Conservation (phyloP, 2,888 invertebrate species). For the Hydroisotoma schaefferi region DNA sequence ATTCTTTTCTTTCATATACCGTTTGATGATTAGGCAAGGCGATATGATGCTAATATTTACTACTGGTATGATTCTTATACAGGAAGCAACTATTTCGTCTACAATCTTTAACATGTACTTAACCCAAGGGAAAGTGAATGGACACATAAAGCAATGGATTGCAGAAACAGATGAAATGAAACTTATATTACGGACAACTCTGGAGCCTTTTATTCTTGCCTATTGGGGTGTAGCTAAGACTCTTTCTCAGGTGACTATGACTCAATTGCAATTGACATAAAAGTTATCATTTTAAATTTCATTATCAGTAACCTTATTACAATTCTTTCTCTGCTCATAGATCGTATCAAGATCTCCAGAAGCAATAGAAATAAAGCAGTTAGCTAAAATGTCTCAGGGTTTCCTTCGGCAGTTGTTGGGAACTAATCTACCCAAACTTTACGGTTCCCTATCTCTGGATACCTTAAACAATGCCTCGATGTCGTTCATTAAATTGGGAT, state of each 20-base stretch:
- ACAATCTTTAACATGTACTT: neutral
- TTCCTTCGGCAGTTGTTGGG: conserved; percentile 37
- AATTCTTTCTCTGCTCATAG: neutral
- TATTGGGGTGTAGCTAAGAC: conserved; percentile 42
- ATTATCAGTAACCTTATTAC: neutral
- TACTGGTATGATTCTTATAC: too few species aligned
- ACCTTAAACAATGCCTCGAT: conserved; percentile 49
- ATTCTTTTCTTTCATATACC: neutral
- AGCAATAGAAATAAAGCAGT: conserved; percentile 36
- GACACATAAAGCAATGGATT: conserved; percentile 6
- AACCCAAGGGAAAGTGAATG: neutral
- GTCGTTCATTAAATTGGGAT: conserved; percentile 39
- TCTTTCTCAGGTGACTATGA: conserved; percentile 31
- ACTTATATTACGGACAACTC: conserved; percentile 1
- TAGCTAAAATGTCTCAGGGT: conserved; percentile 41
- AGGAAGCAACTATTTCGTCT: conserved; percentile 1
- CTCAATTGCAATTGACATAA: neutral
- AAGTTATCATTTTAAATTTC: neutral
- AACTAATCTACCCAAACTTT: conserved; percentile 34
- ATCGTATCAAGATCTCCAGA: neutral
- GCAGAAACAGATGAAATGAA: conserved; percentile 1
- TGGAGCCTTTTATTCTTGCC: conserved; percentile 41
- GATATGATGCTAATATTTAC: neutral
- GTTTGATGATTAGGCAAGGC: neutral
- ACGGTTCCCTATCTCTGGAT: conserved; percentile 64